Conservation (phyloP, 2,888 invertebrate genomes). For the Helobdella robusta region DNA sequence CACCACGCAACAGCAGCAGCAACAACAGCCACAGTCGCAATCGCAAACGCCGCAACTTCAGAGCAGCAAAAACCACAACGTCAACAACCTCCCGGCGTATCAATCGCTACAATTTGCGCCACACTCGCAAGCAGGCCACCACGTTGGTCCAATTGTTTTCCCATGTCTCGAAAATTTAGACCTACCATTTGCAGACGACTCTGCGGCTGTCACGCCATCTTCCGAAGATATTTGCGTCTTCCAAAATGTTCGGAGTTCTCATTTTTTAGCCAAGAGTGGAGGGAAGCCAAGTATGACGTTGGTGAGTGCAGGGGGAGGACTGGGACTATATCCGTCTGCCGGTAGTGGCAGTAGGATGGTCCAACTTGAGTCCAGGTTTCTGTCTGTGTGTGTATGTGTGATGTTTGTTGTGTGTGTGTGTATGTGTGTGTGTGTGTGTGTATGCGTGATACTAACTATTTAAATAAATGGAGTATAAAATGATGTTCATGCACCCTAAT, state of each 20-base stretch:
- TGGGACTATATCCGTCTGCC: slow-evolving; percentile 18
- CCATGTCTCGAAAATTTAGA: slow-evolving; percentile 29
- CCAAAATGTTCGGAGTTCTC: slow-evolving; percentile 36
- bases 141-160: slow-evolving; percentile 52
- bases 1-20: too few species aligned
- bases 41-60: slow-evolving; percentile 20
- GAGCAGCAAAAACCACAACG: neutral
- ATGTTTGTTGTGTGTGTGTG: too few species aligned
- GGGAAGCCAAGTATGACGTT: slow-evolving; percentile 14
- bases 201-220: slow-evolving; percentile 68
- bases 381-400: neutral
- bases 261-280: slow-evolving; percentile 2
- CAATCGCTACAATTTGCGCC: neutral
- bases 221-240: slow-evolving; percentile 61
- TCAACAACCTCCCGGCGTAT: neutral
- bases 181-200: slow-evolving; percentile 30
- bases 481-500: too few species aligned
- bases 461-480: too few species aligned
- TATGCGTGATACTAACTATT: too few species aligned
- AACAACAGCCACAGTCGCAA: slow-evolving; percentile 49
- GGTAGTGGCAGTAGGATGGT: slow-evolving; percentile 11
- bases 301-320: slow-evolving; percentile 13
- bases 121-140: slow-evolving; percentile 52
- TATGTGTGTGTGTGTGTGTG: too few species aligned
- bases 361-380: slow-evolving; percentile 16